These are phyloP conservation scores for Tragelaphus imberbis DNA, from an alignment of 2,113 vertebrate genomes.

Conservation along the genomic window DNA sequence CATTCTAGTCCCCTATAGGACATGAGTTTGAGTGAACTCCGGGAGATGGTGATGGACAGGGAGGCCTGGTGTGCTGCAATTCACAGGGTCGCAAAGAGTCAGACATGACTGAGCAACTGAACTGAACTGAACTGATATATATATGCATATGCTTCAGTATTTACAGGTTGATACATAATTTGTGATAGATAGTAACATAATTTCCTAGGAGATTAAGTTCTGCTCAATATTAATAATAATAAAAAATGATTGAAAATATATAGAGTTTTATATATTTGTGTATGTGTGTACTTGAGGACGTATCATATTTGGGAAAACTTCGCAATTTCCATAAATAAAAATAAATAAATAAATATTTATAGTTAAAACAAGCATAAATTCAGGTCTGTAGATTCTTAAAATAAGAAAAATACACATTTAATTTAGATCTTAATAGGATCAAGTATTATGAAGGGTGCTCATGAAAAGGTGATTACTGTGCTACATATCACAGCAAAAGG, in stretches of 20 bases:
- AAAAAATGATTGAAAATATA: not conserved
- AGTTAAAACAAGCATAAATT: not conserved
- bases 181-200: not conserved
- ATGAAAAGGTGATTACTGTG: slow-evolving; percentile 94
- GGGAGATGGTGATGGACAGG: not conserved
- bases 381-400: not conserved
- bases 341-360: not conserved
- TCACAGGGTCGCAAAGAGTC: not conserved
- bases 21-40: no score
- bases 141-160: not conserved
- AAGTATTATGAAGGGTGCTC: slow-evolving; percentile 91
- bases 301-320: not conserved
- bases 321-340: not conserved
- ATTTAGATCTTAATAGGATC: not conserved
- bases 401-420: not conserved
- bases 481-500: slow-evolving; percentile 88
- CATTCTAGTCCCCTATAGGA: no score
- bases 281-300: not conserved
- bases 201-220: not conserved
- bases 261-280: not conserved
- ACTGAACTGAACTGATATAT: no score
- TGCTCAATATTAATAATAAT: not conserved
- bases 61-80: not conserved
- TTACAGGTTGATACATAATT: not conserved
- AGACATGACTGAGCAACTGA: not conserved